Evolutionary conservation across 2,113 vertebrate species (phyloP), one percentile per base, ranked within the genome.

Genomic region (Leuciscus idus): DNA sequence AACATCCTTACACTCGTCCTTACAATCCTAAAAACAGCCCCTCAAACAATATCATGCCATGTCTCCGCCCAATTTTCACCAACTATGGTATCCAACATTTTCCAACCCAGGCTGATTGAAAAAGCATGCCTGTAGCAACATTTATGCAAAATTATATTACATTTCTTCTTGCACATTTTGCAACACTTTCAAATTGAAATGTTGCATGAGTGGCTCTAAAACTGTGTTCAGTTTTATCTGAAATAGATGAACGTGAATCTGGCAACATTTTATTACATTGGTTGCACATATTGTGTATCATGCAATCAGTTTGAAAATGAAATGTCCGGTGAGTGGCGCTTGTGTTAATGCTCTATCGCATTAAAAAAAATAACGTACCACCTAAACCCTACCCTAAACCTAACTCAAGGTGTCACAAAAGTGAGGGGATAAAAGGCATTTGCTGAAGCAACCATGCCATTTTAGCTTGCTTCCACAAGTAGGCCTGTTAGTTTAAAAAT

Each of bases 41-140:
- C 6, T 72, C 30, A 62, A 76, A 59, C 13, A 61, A 12, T 73
- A 76, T 39, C 52, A 50, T 33, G 50, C 15, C 39, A 19, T 33
- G 39, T 28, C 48, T 62, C 83, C 19, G 30, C 21, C n/a, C 43
- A 43, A 43, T 43, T 10, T 19, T 77, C 48, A 66, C 62, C 72
- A 72, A 83, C 36, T 43, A 43, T 21, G 59, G 72, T 48, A 66
- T 78, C 73, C 50, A 64, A 50, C 48, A 68, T 77, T 72, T 66
- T 75, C 39, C 62, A 72, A 39, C 19, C 17, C 33, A 39, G 33
- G 33, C 66, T 70, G 17, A 21, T 36, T 70, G 30, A 0, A 36
- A 21, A 68, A 68, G 36, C 17, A 2, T 23, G 66, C 19, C 66
- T 36, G 15, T 9, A 36, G 66, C 33, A 9, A 70, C 30, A 36